Evolutionary conservation across 2,797 vertebrate species (phyloP).

Genomic region (Alcedo quadribrachys): DNA sequence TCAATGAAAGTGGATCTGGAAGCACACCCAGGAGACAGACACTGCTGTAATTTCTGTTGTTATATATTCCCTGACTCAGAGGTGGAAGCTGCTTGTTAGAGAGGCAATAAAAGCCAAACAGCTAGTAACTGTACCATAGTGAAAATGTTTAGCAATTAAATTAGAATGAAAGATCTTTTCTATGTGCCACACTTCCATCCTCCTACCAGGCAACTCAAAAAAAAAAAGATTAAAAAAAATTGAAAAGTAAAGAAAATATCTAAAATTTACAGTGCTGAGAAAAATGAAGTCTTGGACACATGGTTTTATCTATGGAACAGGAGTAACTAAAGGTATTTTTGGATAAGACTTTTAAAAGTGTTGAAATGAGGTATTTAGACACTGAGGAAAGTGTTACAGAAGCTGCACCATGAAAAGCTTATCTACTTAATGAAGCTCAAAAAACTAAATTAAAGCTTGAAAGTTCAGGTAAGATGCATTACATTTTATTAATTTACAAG

Average conservation of each 20-base stretch:
- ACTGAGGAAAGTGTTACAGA: background rate
- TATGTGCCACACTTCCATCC: background rate
- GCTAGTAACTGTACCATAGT: background rate
- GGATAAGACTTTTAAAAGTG: background rate
- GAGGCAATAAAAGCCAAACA: slow-evolving; percentile 1
- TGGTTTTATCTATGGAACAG: background rate
- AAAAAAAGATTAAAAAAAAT: background rate
- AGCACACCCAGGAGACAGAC: background rate
- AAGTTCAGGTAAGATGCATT: background rate
- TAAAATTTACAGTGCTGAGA: background rate
- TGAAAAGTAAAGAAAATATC: background rate
- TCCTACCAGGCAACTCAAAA: background rate
- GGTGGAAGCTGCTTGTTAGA: background rate
- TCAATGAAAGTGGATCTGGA: background rate
- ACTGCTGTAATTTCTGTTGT: background rate
- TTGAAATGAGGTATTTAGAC: background rate
- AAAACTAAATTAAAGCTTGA: background rate
- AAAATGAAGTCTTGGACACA: background rate
- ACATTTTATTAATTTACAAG: too few relatives aligned
- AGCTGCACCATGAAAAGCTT: background rate
- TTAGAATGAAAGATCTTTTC: background rate
- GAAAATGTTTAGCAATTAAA: background rate
- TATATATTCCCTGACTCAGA: background rate
- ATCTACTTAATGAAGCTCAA: background rate
- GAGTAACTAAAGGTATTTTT: background rate